Conservation (phyloP, 2,797 vertebrate species). For the Argyrosomus regius region DNA sequence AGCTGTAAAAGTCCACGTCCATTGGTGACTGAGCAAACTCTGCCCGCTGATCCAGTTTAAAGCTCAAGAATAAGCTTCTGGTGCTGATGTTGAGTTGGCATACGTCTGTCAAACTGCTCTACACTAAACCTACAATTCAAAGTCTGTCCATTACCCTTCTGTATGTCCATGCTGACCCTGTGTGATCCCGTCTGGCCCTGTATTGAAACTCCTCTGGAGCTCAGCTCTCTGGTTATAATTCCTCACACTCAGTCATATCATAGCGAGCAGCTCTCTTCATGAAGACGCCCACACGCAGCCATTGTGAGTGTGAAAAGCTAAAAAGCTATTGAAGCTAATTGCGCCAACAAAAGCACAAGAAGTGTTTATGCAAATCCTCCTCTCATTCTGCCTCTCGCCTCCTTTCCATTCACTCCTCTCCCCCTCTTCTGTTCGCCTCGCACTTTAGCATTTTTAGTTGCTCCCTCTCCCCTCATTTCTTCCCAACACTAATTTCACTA, state of each 20-base stretch:
- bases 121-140: too few species aligned
- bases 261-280: conserved; percentile 21
- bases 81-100: too few species aligned
- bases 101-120: too few species aligned
- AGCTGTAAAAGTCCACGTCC: too few species aligned
- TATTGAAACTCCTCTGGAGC: neutral
- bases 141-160: too few species aligned
- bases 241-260: conserved; percentile 27
- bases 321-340: conserved; percentile 70
- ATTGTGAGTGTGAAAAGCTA: conserved; percentile 59
- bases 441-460: conserved; percentile 8
- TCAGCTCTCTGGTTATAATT: conserved; percentile 23
- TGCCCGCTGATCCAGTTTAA: too few species aligned
- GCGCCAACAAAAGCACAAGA: conserved; percentile 63
- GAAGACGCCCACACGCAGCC: conserved; percentile 46
- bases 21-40: too few species aligned
- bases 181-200: neutral
- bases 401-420: conserved; percentile 15
- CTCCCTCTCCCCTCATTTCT: neutral
- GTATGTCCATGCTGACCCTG: too few species aligned
- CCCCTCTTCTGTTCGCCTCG: neutral
- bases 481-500: neutral
- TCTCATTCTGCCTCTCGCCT: conserved; percentile 28
- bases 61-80: too few species aligned
- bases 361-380: conserved; percentile 65